Conservation (phyloP, 2,113 vertebrate genomes). For the Tachysurus fulvidraco region DNA sequence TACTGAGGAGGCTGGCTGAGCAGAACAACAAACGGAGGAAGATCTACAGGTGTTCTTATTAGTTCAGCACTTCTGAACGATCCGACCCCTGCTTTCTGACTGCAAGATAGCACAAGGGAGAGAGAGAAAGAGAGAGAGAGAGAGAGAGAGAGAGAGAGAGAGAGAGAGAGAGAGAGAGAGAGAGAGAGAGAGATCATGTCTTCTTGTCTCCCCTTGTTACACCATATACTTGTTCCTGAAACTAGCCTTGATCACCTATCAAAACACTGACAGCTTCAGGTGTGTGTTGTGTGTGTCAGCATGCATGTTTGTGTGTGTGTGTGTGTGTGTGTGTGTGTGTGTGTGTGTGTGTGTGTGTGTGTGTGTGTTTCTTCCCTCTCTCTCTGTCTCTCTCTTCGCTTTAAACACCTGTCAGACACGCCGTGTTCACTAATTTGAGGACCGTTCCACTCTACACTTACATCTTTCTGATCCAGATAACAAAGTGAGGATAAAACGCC, state of each 20-base stretch:
- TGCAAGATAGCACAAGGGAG: not conserved
- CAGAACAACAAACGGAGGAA: constrained; percentile 34
- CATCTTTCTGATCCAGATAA: constrained; percentile 37
- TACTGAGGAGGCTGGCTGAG: constrained; percentile 9
- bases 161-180: not conserved
- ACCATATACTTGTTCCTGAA: constrained; percentile 35
- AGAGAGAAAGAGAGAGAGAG: not conserved
- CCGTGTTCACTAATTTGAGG: constrained; percentile 31
- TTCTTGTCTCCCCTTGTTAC: constrained; percentile 34
- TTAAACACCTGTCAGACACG: constrained; percentile 40
- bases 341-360: constrained; percentile 33
- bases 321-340: constrained; percentile 35
- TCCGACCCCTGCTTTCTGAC: not conserved
- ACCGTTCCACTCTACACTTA: not conserved
- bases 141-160: constrained; percentile 4
- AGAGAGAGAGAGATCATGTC: not conserved
- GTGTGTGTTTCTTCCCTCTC: constrained; percentile 31
- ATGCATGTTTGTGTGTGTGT: constrained; percentile 47
- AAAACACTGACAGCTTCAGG: constrained; percentile 50
- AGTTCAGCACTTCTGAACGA: constrained; percentile 23
- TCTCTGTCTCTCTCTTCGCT: constrained; percentile 4
- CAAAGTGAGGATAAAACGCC: constrained; percentile 34
- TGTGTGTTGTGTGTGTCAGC: constrained; percentile 43
- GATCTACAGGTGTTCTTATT: constrained; percentile 38
- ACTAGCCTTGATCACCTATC: constrained; percentile 45